phyloP scores from a whole-genome alignment of 2,797 vertebrate genomes.

The Tragelaphus eurycerus region DNA sequence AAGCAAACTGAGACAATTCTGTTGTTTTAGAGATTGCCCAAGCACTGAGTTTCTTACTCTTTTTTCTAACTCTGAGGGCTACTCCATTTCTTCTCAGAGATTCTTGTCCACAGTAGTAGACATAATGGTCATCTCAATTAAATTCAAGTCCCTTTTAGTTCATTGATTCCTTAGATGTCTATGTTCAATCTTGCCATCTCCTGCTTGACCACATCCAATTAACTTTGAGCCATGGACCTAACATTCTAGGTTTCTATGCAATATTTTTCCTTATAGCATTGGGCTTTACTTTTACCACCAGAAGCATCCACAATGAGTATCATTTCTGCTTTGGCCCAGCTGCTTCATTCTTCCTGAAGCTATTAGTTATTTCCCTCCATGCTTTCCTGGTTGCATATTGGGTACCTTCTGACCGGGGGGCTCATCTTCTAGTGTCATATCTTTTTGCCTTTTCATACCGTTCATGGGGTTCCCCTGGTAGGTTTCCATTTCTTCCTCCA shows the following conservation, averaged over 20 bases:
- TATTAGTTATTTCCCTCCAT: background rate
- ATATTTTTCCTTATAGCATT: background rate
- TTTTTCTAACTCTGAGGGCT: background rate
- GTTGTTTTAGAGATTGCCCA: background rate
- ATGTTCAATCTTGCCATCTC: background rate
- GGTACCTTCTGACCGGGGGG: accelerated
- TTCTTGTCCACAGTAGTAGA: background rate
- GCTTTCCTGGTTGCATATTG: accelerated
- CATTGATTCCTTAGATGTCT: background rate
- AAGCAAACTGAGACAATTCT: background rate
- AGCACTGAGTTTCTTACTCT: background rate
- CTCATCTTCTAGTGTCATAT: background rate
- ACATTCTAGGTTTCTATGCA: background rate
- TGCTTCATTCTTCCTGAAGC: background rate
- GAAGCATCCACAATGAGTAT: accelerated
- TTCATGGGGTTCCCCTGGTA: background rate
- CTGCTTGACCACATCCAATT: background rate
- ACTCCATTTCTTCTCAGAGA: background rate
- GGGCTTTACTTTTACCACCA: background rate
- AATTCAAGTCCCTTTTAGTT: background rate
- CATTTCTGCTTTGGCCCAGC: background rate
- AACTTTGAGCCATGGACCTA: background rate
- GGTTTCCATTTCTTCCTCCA: too few species aligned
- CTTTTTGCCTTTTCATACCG: background rate
- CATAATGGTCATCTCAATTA: background rate